Percentiles rank a stretch among this genome's conserved stretches.
phyloP scores from a whole-genome alignment of 2,113 vertebrate genomes.

The Lanius ludovicianus region DNA sequence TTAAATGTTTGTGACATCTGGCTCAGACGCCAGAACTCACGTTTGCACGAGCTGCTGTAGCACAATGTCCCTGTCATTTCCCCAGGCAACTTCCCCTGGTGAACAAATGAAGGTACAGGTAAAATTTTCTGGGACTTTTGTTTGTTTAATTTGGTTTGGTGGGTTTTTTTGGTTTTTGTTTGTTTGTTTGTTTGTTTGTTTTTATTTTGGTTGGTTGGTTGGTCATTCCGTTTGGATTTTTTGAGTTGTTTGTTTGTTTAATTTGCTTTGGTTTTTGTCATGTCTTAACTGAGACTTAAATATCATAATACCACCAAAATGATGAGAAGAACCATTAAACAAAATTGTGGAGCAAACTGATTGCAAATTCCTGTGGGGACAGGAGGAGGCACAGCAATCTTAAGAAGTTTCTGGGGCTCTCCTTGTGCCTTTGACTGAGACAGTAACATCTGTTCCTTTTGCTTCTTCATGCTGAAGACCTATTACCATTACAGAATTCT shows the following conservation, averaged over 20 bases:
- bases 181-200: neutral
- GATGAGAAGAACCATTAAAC: neutral
- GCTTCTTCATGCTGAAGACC: neutral
- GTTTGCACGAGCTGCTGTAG: neutral
- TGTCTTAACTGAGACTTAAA: neutral
- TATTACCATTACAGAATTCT: neutral
- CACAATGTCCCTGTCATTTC: neutral
- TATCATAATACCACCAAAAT: neutral
- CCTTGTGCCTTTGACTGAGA: neutral
- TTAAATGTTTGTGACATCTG: constrained; percentile 78
- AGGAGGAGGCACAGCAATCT: neutral
- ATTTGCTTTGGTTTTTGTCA: neutral
- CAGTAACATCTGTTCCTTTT: neutral
- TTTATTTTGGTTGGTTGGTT: neutral
- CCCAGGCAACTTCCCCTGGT: neutral
- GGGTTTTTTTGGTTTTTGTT: neutral
- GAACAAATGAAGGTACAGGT: neutral
- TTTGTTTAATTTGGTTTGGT: neutral
- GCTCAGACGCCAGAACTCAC: neutral
- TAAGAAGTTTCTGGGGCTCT: neutral
- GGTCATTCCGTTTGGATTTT: neutral
- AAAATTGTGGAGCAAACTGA: neutral
- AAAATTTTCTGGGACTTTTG: neutral
- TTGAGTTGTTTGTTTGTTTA: neutral
- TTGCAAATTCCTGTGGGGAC: neutral